Evolutionary conservation across 2,113 vertebrate species (phyloP).

Genomic region (Naja naja): DNA sequence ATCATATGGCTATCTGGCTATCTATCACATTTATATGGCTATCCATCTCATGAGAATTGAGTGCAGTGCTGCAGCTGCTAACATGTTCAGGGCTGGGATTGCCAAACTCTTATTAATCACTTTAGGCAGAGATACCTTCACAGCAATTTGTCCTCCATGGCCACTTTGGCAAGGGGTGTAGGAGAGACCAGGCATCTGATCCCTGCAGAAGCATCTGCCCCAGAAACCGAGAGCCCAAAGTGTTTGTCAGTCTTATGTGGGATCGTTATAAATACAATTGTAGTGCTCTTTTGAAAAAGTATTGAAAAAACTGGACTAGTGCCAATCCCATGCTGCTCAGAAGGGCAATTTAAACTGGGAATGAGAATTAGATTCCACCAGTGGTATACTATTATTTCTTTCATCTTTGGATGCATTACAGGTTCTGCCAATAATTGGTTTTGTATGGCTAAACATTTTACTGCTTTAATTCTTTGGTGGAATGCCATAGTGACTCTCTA

Average conservation of each 20-base stretch:
- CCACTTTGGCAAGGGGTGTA: neutral
- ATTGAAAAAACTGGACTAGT: neutral
- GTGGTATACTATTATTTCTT: neutral
- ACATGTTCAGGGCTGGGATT: neutral
- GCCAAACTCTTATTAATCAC: neutral
- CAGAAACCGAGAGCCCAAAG: neutral
- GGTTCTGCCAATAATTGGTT: neutral
- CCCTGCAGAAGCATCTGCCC: neutral
- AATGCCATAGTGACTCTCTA: neutral
- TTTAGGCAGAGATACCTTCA: neutral
- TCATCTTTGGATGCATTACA: neutral
- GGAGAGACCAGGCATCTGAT: neutral
- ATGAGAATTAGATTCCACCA: neutral
- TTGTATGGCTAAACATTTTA: neutral
- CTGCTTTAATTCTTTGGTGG: neutral
- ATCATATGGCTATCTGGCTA: neutral
- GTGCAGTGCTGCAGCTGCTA: neutral
- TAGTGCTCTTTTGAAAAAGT: neutral
- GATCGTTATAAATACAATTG: neutral
- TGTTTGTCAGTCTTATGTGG: neutral
- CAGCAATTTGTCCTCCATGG: neutral
- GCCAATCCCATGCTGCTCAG: neutral
- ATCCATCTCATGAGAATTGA: neutral
- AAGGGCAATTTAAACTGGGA: neutral
- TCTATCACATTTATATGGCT: neutral